Evolutionary conservation across 2,888 invertebrate genomes (phyloP), one percentile per base, ranked within the genome.

Genomic region (Gonocerus acuteangulatus): DNA sequence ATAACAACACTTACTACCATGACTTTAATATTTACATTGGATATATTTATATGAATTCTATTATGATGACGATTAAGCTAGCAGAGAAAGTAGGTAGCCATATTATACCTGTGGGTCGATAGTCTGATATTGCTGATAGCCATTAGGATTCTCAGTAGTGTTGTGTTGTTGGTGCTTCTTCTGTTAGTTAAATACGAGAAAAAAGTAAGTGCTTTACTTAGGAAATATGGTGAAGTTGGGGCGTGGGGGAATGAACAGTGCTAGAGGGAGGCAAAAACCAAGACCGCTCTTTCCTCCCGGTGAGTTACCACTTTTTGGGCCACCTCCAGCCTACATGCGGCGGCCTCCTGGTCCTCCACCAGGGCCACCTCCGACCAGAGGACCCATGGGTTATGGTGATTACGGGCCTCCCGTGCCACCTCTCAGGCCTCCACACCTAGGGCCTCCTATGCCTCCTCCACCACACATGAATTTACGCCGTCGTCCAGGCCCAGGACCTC

Each of bases 361-460:
- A 47, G 59, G 61, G 23, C 62, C 58, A 16, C 65, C 68, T 22
- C 64, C 70, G 42, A 68, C 69, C 2, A 69, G 71, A 6, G 69
- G 71, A 42, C 71, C 71, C 18, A 21, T 48, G 49, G 62, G 51
- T 0, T 56, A 49, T 49, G 39, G 39, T 9, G 62, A 52, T n/a
- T 59, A 56, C 51, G 60, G 57, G 7, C 73, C 61, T 71, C 74
- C 42, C 69, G 62, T 62, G n/a, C 68, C 67, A 19, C 67, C 68
- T 34, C 57, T 62, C 27, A 62, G 61, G 9, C 68, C 49, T 48
- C 69, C 66, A 23, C 63, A 63, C 56, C 67, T 52, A 62, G 68
- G 64, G 9, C 64, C 49, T 3, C 62, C 60, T 11, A 47, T 48
- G 39, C 64, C 62, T 2, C 61, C 61, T 42, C 52, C 47, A 2